Base-by-base conservation (phyloP, 2,888 invertebrate species). In the Notocelia uddmanniana region DNA sequence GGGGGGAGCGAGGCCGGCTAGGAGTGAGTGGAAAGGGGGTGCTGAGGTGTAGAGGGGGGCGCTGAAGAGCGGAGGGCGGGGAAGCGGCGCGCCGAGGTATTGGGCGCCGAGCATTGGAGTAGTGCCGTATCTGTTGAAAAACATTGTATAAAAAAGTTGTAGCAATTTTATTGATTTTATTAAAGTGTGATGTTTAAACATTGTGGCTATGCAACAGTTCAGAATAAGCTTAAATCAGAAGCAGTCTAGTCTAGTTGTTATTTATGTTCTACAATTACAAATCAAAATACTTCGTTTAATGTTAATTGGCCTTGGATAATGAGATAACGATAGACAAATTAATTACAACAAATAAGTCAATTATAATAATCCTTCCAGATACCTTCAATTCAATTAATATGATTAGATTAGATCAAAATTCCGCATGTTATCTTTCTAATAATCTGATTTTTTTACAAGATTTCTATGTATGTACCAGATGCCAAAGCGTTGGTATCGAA, bases 11-110 rank as follows among this genome's bases (percentile, higher is more conserved):
- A 93, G 83, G 15, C 92, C 92, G 0, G 93, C 93, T 3, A 93
- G 87, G 3, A 93, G 86, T 1, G 93, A 85, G 77, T 92, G 93
- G 79, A 93, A 92, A 79, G 83, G 93, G 41, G 91, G 91, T 73
- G 88, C 84, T 37, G 84, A 88, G 57, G 97, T 97, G 84, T 97
- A 94, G 74, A 97, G 94, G 15, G 96, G 96, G 8, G 95, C 94
- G 78, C 96, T 95, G 88, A 94, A 96, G 80, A 94, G 85, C 0
- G 92, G 94, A 77, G 95, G 92, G 3, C 93, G 84, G 1, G 89
- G 89, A 19, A 93, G 79, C 0, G 85, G 94, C 77, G 85, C 90
- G 76, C 93, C 90, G 94, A 95, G 91, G 95, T 93, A 93, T 73
- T 93, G 93, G 0, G 85, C 85, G 26, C 92, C 89, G 0, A 93